Evolutionary conservation across 2,113 vertebrate genomes (phyloP).

Genomic region (Seriola aureovittata): DNA sequence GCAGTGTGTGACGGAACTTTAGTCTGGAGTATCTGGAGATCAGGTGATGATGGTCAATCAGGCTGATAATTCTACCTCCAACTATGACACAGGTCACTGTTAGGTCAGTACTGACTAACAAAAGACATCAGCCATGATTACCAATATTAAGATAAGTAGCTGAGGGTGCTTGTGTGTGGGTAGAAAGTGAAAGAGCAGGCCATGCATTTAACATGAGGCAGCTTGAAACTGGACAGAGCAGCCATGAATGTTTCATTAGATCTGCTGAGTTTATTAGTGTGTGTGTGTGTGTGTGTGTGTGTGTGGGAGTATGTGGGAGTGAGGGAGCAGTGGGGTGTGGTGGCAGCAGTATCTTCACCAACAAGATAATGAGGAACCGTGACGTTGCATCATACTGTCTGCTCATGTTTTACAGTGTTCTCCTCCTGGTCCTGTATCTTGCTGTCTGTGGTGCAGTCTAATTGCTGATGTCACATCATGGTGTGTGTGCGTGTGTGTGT

Average conservation of each 20-base stretch:
- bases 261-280: constrained; percentile 22
- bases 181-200: constrained; percentile 41
- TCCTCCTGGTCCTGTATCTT: too few species aligned
- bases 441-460: neutral
- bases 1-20: neutral
- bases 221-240: constrained; percentile 44
- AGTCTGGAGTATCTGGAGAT: neutral
- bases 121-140: constrained; percentile 15
- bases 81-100: neutral
- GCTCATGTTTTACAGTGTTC: neutral
- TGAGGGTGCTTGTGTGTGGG: constrained; percentile 11
- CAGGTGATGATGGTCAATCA: neutral
- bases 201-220: constrained; percentile 59
- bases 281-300: constrained; percentile 18
- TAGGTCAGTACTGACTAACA: neutral
- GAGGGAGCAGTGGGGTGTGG: constrained; percentile 6
- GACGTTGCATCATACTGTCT: constrained; percentile 8
- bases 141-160: constrained; percentile 31
- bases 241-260: constrained; percentile 57
- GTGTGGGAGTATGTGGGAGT: neutral
- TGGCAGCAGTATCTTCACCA: constrained; percentile 8
- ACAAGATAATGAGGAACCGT: neutral
- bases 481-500: neutral
- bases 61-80: neutral
- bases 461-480: constrained; percentile 14